Base-by-base conservation (phyloP, 37 sponge, comb jelly and placozoan genomes). In the Oscarella lobularis region DNA sequence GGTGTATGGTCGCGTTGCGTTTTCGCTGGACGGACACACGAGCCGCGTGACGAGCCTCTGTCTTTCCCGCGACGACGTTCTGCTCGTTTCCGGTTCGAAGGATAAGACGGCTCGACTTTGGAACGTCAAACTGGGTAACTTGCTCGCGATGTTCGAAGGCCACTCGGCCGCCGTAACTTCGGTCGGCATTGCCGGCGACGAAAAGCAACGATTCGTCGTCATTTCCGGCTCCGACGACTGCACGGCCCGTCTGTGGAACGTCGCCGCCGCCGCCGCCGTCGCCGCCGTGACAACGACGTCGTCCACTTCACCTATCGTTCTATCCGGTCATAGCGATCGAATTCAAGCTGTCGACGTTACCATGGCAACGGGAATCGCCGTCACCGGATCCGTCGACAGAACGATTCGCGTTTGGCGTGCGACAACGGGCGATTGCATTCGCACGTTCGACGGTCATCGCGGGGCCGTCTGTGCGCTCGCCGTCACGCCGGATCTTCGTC, bases 151-250 rank as follows among this genome's bases (percentile, higher is more conserved):
- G 3, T 48, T 86, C 6, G 87, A 86, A 74, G 87, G 87, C 4
- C 87, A 86, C 68, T 82, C 87, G 31, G 81, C 87, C 9, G 79
- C 82, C 80, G 38, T 86, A 2, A 81, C 87, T 32, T 38, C 66
- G 36, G 82, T 84, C 54, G 73, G 67, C 0, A 66, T 84, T 66
- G 38, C 36, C n/a, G 34, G 1, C 67, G n/a, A n/a, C n/a, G n/a
- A n/a, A n/a, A n/a, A 6, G 37, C 29, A 69, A 0, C 73, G 33
- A n/a, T 14, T 55, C 20, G 29, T 39, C 78, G 37, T 70, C 75
- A 0, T 30, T 60, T 14, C 83, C 81, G 0, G 48, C 33, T 6
- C 40, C 41, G 69, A 65, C 40, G 87, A 76, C 31, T 78, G 83
- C 2, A 60, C n/a, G 2, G 41, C 83, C n/a, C 5, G 66, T 30